Conservation (phyloP, 2,113 vertebrate genomes). For the Nothocercus julius region DNA sequence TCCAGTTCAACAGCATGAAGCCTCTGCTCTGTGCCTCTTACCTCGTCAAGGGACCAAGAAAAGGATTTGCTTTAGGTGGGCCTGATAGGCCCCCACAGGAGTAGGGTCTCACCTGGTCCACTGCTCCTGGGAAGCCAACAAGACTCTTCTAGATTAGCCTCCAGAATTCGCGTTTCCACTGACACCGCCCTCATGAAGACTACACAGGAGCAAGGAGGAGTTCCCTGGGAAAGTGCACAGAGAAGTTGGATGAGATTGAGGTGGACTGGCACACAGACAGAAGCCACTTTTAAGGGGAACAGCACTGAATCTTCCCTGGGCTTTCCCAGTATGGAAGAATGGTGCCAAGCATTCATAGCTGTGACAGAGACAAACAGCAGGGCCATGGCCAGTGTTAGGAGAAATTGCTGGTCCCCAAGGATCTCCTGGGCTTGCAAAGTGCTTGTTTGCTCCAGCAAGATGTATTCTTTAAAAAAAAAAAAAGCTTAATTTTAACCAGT, state of each 20-base stretch:
- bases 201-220: background rate
- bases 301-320: background rate
- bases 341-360: conserved; percentile 49
- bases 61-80: background rate
- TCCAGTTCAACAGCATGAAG: background rate
- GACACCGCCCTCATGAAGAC: accelerated
- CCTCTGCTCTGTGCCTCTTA: background rate
- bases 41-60: background rate
- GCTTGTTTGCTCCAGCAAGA: conserved; percentile 49
- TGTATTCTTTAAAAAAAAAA: conserved; percentile 5
- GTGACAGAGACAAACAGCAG: conserved; percentile 47
- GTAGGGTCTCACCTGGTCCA: accelerated
- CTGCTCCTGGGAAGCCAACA: background rate
- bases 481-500: background rate
- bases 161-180: accelerated
- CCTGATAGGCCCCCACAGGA: background rate
- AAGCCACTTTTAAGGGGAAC: background rate
- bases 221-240: background rate
- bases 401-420: conserved; percentile 7
- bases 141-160: background rate
- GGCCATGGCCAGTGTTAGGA: background rate
- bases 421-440: conserved; percentile 14
- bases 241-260: background rate
- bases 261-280: background rate
- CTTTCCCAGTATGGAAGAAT: background rate